Percentiles rank a stretch among this genome's conserved stretches.
phyloP scores from a whole-genome alignment of 1,140 invertebrate species.

The Pteromalus puparum region DNA sequence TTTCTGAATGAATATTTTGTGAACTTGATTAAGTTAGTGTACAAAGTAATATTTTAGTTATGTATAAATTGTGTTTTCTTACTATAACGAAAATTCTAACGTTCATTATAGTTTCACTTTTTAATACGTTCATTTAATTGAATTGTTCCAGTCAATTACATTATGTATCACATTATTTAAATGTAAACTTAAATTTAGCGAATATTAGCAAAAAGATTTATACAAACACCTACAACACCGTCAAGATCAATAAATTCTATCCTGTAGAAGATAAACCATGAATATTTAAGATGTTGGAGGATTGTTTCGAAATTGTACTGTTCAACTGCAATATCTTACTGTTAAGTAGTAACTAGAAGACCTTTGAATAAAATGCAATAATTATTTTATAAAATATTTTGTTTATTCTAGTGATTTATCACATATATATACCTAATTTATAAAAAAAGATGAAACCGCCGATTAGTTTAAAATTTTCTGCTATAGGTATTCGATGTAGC shows the following conservation, averaged over 20 bases:
- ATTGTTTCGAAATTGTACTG: constrained; percentile 49
- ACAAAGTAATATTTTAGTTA: not conserved
- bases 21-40: not conserved
- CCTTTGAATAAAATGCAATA: constrained; percentile 54
- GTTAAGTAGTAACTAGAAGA: constrained; percentile 53
- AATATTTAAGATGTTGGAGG: constrained; percentile 39
- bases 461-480: no score
- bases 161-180: constrained; percentile 1
- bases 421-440: not conserved
- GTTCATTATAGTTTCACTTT: not conserved
- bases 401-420: not conserved
- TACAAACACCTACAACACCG: constrained; percentile 14
- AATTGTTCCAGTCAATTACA: not conserved
- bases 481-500: no score
- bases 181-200: not conserved
- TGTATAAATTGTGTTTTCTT: not conserved
- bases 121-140: not conserved
- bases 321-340: constrained; percentile 52
- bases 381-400: constrained; percentile 51
- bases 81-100: not conserved
- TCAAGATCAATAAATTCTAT: constrained; percentile 34
- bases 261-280: constrained; percentile 14
- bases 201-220: constrained; percentile 20
- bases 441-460: no score
- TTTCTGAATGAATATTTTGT: not conserved